These are phyloP conservation scores for Calosoma granatense DNA, from an alignment of 1,140 invertebrate genomes.

Conservation along the genomic window DNA sequence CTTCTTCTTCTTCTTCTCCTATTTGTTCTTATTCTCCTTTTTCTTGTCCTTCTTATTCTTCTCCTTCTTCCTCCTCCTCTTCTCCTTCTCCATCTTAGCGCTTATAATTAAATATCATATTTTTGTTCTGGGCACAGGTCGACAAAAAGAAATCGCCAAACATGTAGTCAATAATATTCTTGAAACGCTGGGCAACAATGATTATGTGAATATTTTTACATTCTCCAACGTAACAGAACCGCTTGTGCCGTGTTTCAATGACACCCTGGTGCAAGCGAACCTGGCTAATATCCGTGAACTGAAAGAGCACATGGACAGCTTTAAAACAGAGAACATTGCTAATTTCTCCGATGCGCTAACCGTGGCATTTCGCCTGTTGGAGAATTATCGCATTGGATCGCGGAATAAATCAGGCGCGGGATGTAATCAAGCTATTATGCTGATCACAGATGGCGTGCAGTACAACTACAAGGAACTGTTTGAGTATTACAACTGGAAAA, in stretches of 20 bases:
- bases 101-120: too few relatives aligned
- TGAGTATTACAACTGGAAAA: slow-evolving; percentile 60
- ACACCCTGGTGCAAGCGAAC: slow-evolving; percentile 73
- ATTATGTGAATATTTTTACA: slow-evolving; percentile 82
- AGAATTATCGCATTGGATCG: background rate
- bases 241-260: slow-evolving; percentile 79
- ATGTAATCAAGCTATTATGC: slow-evolving; percentile 82
- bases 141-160: slow-evolving; percentile 66
- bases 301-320: slow-evolving; percentile 64
- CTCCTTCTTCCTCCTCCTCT: too few relatives aligned
- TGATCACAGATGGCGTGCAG: slow-evolving; percentile 82
- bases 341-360: slow-evolving; percentile 88
- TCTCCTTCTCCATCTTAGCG: too few relatives aligned
- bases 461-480: slow-evolving; percentile 77
- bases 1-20: too few relatives aligned
- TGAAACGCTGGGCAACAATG: slow-evolving; percentile 87
- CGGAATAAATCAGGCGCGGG: slow-evolving; percentile 30
- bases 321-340: slow-evolving; percentile 80
- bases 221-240: slow-evolving; percentile 60
- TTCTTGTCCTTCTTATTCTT: slow-evolving; percentile 56
- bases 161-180: slow-evolving; percentile 80
- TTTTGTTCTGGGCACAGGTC: too few relatives aligned
- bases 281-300: slow-evolving; percentile 78
- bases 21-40: too few relatives aligned
- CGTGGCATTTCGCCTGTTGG: slow-evolving; percentile 42